Conservation (phyloP, 92 coral and sea anemone genomes). For the Epizoanthus scotinus region DNA sequence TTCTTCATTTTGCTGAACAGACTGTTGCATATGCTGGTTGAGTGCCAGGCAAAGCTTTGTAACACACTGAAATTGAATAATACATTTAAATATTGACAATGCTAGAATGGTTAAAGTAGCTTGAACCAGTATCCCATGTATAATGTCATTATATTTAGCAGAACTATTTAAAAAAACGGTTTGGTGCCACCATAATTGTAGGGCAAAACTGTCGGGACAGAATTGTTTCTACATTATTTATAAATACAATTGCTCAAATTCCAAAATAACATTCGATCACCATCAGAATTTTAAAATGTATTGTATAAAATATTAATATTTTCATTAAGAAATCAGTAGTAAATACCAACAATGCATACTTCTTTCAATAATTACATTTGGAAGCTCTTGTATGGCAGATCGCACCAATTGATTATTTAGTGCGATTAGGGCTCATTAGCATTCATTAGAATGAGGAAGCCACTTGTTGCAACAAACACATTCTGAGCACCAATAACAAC, state of each 20-base stretch:
- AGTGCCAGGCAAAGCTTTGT: constrained; percentile 17
- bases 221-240: too few species aligned
- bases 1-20: constrained; percentile 12
- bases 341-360: background rate
- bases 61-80: constrained; percentile 15
- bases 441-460: constrained; percentile 1
- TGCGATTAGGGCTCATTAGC: background rate
- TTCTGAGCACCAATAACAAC: background rate
- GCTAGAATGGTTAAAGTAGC: too few species aligned
- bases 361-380: background rate
- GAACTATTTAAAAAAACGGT: too few species aligned
- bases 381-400: constrained; percentile 4
- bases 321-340: background rate
- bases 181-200: too few species aligned
- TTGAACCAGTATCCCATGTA: too few species aligned
- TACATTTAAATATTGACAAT: too few species aligned
- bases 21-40: background rate
- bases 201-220: too few species aligned
- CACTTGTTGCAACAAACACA: constrained; percentile 19
- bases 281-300: too few species aligned
- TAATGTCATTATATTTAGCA: too few species aligned
- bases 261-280: too few species aligned
- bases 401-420: background rate
- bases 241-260: too few species aligned
- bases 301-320: too few species aligned